Base-by-base conservation (phyloP, 2,888 invertebrate species). In the Cheilosia urbana region DNA sequence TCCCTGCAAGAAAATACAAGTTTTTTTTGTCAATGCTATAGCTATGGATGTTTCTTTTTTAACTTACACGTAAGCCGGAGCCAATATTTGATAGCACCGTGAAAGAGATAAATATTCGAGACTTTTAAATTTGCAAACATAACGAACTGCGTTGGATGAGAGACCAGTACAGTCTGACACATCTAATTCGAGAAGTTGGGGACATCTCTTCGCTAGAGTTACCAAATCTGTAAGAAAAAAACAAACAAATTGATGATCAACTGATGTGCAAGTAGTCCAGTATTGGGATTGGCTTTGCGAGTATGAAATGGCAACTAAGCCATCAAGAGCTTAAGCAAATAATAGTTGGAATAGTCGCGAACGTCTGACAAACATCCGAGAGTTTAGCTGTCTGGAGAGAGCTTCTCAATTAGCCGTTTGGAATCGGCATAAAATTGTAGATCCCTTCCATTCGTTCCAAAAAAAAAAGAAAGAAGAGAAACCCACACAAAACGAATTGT, bases 121-220 rank as follows among this genome's bases (percentile, higher is more conserved):
- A 21, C 94, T 93, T 49, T 93, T 90, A 60, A 96, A 93, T 66
- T 92, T 91, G 53, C 94, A 91, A 55, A 96, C 93, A 89, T 93
- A 92, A 19, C 93, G 92, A 1, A 96, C 92, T n/a, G 94, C 92
- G 62, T 92, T 92, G 13, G 93, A 94, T 0, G 96, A 95, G 4
- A 98, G 92, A 19, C 94, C 93, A 7, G 96, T 95, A 89, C 97
- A 96, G 92, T 98, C 98, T 21, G 98, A 98, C 77, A 98, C 91
- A 93, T 98, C 98, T 87, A 98, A 93, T 91, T 98, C 98, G 51
- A 95, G 92, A 19, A 98, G 93, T 1, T 95, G 93, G 0, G 95
- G 94, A 90, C 97, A 97, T 6, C 95, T 94, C 15, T 90, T 89
- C 0, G 94, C 94, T 63, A 98, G 92, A 11, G 93, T 92, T 6